These are phyloP conservation scores for Xiphophorus birchmanni DNA, from an alignment of 2,797 vertebrate genomes.

Conservation along the genomic window DNA sequence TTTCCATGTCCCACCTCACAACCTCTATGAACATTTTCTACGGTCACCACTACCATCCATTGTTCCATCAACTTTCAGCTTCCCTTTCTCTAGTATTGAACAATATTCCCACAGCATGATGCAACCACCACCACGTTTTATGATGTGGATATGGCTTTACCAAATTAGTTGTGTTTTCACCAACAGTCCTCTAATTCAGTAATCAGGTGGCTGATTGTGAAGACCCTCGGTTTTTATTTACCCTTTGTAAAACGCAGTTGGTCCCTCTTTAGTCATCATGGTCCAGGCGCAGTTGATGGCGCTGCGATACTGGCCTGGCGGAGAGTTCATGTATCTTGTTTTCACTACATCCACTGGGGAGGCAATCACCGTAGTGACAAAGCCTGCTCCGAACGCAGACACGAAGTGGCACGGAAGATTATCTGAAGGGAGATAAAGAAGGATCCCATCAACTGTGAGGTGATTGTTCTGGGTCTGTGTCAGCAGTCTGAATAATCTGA, in stretches of 20 bases:
- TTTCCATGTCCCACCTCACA: no score
- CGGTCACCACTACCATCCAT: background rate
- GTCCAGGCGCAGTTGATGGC: constrained; percentile 85
- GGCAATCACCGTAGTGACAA: constrained; percentile 87
- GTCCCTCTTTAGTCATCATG: constrained; percentile 88
- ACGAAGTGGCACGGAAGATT: constrained; percentile 88
- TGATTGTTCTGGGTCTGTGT: background rate
- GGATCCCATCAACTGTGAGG: constrained; percentile 10
- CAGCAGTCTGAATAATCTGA: constrained; percentile 36
- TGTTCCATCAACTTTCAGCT: background rate
- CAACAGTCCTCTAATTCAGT: background rate
- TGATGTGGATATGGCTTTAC: background rate
- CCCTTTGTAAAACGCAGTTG: constrained; percentile 90
- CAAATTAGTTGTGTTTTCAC: background rate
- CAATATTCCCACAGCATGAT: background rate
- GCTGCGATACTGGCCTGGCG: constrained; percentile 85
- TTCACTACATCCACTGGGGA: constrained; percentile 92
- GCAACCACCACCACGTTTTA: background rate
- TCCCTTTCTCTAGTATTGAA: background rate
- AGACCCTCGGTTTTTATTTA: background rate
- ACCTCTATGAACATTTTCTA: no score
- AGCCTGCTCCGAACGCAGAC: constrained; percentile 88
- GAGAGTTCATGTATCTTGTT: constrained; percentile 91
- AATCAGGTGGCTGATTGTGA: background rate
- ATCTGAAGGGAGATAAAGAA: constrained; percentile 71